Conservation (phyloP, 2,888 invertebrate species). For the Trichopria drosophilae region DNA sequence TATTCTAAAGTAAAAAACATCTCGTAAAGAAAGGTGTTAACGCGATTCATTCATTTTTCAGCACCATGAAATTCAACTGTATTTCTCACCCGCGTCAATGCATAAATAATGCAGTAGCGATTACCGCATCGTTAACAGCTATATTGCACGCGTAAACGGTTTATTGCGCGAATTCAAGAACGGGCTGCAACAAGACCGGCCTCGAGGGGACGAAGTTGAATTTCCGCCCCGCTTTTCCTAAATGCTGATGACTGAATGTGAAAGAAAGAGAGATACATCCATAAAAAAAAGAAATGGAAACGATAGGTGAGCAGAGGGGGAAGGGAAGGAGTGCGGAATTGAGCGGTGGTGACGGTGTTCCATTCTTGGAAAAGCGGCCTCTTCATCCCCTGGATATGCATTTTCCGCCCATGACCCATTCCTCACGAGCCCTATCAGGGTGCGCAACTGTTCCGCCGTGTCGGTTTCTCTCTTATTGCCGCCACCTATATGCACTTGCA, state of each 20-base stretch:
- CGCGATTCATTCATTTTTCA: too few relatives aligned
- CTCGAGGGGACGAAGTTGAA: too few relatives aligned
- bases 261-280: neutral
- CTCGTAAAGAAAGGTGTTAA: too few relatives aligned
- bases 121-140: too few relatives aligned
- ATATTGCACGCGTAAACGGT: conserved; percentile 33
- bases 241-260: neutral
- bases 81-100: too few relatives aligned
- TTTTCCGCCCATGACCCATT: conserved; percentile 39
- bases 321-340: conserved; percentile 13
- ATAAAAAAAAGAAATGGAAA: conserved; percentile 15
- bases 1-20: too few relatives aligned
- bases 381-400: conserved; percentile 44
- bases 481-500: conserved; percentile 29
- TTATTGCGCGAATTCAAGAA: conserved; percentile 48
- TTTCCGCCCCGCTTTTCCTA: too few relatives aligned
- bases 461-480: conserved; percentile 43
- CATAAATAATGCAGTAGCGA: too few relatives aligned
- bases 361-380: conserved; percentile 24
- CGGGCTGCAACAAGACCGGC: conserved; percentile 35
- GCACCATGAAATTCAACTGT: too few relatives aligned
- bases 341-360: conserved; percentile 3
- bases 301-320: conserved; percentile 33
- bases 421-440: conserved; percentile 34
- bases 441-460: conserved; percentile 7